Evolutionary conservation across 23 tunicate species (phyloP).

Genomic region (Styela clava): DNA sequence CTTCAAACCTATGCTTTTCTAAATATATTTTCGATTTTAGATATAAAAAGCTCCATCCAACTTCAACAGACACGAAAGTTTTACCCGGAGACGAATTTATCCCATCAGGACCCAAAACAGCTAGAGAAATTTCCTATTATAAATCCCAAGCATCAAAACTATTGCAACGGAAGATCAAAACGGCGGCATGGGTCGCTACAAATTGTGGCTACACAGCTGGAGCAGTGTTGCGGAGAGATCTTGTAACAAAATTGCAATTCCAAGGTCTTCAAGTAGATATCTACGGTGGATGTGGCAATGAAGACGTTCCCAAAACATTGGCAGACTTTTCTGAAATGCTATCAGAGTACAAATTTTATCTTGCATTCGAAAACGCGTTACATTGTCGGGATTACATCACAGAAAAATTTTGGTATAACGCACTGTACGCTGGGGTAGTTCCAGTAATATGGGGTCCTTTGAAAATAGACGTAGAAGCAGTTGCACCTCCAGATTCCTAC

Average conservation of each 20-base stretch:
- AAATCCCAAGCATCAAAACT: neutral
- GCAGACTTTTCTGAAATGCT: conserved; percentile 2
- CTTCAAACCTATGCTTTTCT: too few species aligned
- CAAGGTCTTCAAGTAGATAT: conserved; percentile 34
- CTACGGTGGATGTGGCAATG: conserved; percentile 34
- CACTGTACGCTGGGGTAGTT: conserved; percentile 37
- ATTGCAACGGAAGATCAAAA: neutral
- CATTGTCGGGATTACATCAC: conserved; percentile 41
- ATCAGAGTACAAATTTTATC: conserved; percentile 33
- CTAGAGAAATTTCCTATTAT: neutral
- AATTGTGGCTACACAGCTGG: conserved; percentile 44
- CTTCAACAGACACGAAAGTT: neutral
- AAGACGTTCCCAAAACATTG: neutral
- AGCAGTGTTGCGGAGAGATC: conserved; percentile 12
- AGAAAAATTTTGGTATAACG: conserved; percentile 51
- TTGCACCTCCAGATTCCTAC: conserved; percentile 37
- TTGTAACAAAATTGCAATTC: conserved; percentile 7
- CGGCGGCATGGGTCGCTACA: conserved; percentile 27
- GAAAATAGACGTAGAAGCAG: conserved; percentile 16
- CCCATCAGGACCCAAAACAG: neutral
- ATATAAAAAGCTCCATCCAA: neutral
- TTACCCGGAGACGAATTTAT: neutral
- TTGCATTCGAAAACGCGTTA: conserved; percentile 49
- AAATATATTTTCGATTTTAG: too few species aligned
- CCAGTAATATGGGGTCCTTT: conserved; percentile 46